Evolutionary conservation across 2,113 vertebrate genomes (phyloP).

Genomic region (Anhinga rufa): DNA sequence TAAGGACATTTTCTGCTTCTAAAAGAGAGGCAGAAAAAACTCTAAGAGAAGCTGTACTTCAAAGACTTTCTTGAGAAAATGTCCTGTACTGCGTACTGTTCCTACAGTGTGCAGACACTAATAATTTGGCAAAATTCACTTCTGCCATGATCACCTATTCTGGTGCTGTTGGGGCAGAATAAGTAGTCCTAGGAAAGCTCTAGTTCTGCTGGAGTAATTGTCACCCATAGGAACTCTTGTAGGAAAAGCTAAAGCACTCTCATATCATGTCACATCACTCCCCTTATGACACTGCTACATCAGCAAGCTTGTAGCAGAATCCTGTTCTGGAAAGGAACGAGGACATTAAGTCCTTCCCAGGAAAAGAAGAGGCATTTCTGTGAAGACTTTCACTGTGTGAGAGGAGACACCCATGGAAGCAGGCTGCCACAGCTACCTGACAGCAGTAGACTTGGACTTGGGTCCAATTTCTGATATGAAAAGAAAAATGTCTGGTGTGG

Average conservation of each 20-base stretch:
- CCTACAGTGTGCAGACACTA: not conserved
- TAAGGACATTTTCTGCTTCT: not conserved
- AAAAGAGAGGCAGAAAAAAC: not conserved
- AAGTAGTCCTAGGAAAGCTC: not conserved
- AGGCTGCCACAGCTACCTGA: not conserved
- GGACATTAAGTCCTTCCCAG: not conserved
- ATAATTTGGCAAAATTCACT: not conserved
- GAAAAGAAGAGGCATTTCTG: not conserved
- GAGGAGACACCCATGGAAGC: not conserved
- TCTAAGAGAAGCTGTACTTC: not conserved
- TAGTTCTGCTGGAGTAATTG: not conserved
- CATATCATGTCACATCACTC: not conserved
- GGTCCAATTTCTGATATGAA: not conserved
- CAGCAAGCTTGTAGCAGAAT: not conserved
- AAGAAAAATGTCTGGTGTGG: not conserved
- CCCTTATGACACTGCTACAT: not conserved
- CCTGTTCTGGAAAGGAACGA: not conserved
- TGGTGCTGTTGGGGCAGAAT: not conserved
- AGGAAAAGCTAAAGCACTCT: not conserved
- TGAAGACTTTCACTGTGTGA: not conserved
- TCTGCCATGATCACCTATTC: not conserved
- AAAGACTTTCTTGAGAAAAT: not conserved
- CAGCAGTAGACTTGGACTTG: not conserved
- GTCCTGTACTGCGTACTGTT: not conserved
- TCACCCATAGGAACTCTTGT: not conserved